Conservation (phyloP, 2,888 invertebrate species). For the Volucella bombylans region DNA sequence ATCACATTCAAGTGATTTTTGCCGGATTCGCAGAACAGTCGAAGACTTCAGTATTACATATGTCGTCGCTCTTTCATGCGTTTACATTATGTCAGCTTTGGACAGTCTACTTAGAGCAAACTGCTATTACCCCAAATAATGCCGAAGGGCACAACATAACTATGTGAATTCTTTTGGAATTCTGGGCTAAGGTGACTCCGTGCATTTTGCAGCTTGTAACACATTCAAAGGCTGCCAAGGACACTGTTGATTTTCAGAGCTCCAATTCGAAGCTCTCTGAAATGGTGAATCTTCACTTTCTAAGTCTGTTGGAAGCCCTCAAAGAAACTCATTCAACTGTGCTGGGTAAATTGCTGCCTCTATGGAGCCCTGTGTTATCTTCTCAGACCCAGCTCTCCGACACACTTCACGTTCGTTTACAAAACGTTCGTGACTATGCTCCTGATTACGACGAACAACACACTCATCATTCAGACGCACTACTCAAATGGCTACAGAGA, state of each 20-base stretch:
- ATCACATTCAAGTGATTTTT: conserved; percentile 97
- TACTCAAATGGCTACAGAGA: conserved; percentile 93
- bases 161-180: conserved; percentile 94
- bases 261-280: conserved; percentile 89
- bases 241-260: conserved; percentile 76
- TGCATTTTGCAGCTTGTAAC: conserved; percentile 95
- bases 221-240: conserved; percentile 93
- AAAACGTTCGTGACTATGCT: conserved; percentile 93
- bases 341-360: conserved; percentile 93
- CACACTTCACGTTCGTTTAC: conserved; percentile 92
- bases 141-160: conserved; percentile 89
- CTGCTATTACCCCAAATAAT: conserved; percentile 87
- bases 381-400: conserved; percentile 96
- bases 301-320: conserved; percentile 96
- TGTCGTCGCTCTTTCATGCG: conserved; percentile 98
- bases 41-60: conserved; percentile 94
- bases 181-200: conserved; percentile 99
- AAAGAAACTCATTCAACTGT: conserved; percentile 97
- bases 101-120: conserved; percentile 98
- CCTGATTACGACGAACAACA: conserved; percentile 83
- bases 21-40: conserved; percentile 98
- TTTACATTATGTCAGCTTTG: conserved; percentile 99
- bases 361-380: conserved; percentile 97
- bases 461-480: conserved; percentile 82
- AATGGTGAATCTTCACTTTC: conserved; percentile 98